These are phyloP conservation scores for Danio tinwini DNA, from an alignment of 2,797 vertebrate species.

Conservation along the genomic window DNA sequence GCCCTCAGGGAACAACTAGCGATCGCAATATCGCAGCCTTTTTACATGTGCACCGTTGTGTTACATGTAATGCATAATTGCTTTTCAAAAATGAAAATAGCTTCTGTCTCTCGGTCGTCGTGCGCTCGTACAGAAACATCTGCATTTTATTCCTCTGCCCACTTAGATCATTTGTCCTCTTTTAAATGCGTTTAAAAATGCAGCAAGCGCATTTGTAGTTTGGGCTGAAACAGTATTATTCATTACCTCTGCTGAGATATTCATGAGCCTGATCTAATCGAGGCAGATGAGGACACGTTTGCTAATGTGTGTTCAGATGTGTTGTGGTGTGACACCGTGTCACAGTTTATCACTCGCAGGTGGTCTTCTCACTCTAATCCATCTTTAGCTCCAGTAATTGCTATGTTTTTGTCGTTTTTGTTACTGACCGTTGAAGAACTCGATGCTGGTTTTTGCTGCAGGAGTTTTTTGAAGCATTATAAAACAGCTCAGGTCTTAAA, in stretches of 20 bases:
- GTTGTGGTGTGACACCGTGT: not conserved
- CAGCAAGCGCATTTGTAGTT: conserved; percentile 7
- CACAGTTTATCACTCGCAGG: not conserved
- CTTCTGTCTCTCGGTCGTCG: not conserved
- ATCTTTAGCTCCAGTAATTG: not conserved
- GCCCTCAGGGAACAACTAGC: not conserved
- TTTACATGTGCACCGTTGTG: conserved; percentile 3
- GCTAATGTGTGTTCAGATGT: not conserved
- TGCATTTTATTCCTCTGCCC: conserved; percentile 14
- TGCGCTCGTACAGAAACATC: not conserved
- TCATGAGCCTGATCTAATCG: conserved; percentile 23
- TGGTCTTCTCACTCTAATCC: conserved; percentile 3
- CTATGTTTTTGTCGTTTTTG: not conserved
- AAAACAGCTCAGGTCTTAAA: not conserved
- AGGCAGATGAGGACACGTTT: not conserved
- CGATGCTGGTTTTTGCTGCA: not conserved
- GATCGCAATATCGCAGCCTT: not conserved
- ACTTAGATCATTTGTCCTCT: conserved; percentile 2
- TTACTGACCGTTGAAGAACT: not conserved
- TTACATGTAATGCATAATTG: conserved; percentile 9
- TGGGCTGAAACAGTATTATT: not conserved
- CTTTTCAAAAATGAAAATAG: not conserved
- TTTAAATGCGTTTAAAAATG: not conserved
- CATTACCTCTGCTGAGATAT: conserved; percentile 28
- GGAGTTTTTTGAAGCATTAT: not conserved